A percentile compares a stretch with the other conserved stretches of the same genome.
These are phyloP conservation scores for Chymomyza procnemis DNA, from an alignment of 2,888 invertebrate genomes.

Conservation along the genomic window DNA sequence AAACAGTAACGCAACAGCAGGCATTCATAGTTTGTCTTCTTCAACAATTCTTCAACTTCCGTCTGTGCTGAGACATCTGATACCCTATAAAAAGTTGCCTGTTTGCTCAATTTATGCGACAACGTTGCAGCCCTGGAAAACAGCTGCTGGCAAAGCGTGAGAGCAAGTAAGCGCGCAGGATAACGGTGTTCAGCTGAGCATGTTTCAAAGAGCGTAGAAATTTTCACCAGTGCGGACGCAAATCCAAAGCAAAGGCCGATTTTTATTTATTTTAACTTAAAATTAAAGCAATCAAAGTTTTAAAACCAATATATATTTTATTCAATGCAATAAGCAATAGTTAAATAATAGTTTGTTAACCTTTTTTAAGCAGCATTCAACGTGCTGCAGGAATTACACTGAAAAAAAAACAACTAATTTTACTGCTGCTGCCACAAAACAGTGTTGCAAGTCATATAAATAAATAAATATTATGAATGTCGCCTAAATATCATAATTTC, in stretches of 20 bases:
- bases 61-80: too few relatives aligned
- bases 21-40: too few relatives aligned
- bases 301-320: conserved; percentile 37
- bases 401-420: not conserved
- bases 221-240: conserved; percentile 68
- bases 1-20: too few relatives aligned
- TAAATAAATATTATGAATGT: conserved; percentile 87
- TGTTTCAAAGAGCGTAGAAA: conserved; percentile 58
- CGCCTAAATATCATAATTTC: conserved; percentile 90
- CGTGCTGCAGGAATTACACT: conserved; percentile 14
- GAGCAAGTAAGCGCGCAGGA: not conserved
- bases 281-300: conserved; percentile 11
- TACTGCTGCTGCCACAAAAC: not conserved
- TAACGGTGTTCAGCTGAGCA: conserved; percentile 11
- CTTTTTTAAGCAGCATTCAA: conserved; percentile 7
- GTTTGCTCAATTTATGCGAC: conserved; percentile 11
- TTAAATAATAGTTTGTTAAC: conserved; percentile 10
- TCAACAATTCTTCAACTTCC: too few relatives aligned
- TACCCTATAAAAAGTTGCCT: too few relatives aligned
- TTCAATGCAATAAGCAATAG: conserved; percentile 20
- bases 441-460: conserved; percentile 21
- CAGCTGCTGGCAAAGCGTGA: not conserved
- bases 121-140: conserved; percentile 53
- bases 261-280: not conserved
- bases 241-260: conserved; percentile 11